These are phyloP conservation scores for Drosophila albomicans DNA, from an alignment of 1,140 invertebrate species.

Conservation along the genomic window DNA sequence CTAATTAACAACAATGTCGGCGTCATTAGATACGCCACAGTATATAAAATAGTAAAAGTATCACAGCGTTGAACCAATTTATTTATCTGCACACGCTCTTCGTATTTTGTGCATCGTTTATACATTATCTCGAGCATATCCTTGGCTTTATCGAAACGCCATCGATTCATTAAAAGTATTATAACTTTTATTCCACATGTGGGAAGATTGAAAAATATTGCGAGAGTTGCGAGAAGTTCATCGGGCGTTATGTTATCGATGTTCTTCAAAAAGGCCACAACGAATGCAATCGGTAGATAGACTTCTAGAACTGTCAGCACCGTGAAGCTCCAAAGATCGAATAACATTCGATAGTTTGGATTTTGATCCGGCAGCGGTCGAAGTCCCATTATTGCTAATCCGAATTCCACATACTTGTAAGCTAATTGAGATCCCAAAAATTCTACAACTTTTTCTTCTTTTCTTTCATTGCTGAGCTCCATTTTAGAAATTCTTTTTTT, in stretches of 20 bases:
- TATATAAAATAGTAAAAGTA: background rate
- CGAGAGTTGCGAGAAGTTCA: constrained; percentile 42
- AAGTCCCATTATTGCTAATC: constrained; percentile 39
- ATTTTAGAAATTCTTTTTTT: background rate
- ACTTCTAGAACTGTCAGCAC: background rate
- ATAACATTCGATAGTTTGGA: background rate
- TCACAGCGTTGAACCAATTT: constrained; percentile 36
- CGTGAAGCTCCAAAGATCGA: background rate
- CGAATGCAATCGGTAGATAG: constrained; percentile 33
- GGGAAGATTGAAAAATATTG: constrained; percentile 46
- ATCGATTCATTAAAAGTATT: background rate
- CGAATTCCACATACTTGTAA: constrained; percentile 35
- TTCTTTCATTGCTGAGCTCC: background rate
- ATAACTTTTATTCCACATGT: constrained; percentile 21
- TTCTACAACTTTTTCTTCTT: background rate
- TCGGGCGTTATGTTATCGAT: constrained; percentile 11
- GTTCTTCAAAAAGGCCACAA: constrained; percentile 14
- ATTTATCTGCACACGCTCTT: constrained; percentile 36
- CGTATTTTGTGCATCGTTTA: constrained; percentile 9
- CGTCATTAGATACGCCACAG: constrained; percentile 21
- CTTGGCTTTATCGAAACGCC: constrained; percentile 37
- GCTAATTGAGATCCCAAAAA: constrained; percentile 17
- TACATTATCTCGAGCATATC: constrained; percentile 37
- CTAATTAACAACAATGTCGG: constrained; percentile 4
- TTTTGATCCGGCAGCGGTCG: background rate